Conservation (phyloP, 2,113 vertebrate genomes). For the Austrofundulus limnaeus region DNA sequence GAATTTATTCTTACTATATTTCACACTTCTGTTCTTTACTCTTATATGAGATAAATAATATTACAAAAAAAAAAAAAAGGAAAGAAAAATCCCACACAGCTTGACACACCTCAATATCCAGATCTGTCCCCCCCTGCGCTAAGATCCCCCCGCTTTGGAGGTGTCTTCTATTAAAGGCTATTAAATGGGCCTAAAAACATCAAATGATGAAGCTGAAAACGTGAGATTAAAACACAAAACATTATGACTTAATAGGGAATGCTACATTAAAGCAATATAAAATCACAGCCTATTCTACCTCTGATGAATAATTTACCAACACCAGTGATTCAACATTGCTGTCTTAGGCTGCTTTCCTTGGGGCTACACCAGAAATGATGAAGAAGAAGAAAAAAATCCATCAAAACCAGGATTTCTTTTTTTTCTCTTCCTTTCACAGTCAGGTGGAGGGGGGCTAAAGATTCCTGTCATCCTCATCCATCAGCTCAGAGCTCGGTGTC, state of each 20-base stretch:
- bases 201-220: conserved; percentile 30
- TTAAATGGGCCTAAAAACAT: conserved; percentile 44
- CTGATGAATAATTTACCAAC: conserved; percentile 66
- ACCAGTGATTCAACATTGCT: conserved; percentile 71
- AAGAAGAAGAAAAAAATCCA: conserved; percentile 50
- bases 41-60: conserved; percentile 12
- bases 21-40: conserved; percentile 12
- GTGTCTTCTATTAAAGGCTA: conserved; percentile 32
- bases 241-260: conserved; percentile 21
- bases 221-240: conserved; percentile 23
- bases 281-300: conserved; percentile 54
- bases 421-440: conserved; percentile 45
- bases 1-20: background rate
- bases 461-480: conserved; percentile 51
- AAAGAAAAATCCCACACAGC: background rate
- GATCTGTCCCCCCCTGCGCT: conserved; percentile 10
- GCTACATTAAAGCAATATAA: conserved; percentile 64
- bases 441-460: conserved; percentile 46
- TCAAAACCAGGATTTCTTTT: conserved; percentile 24
- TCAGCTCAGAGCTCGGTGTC: conserved; percentile 40
- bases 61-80: too few relatives aligned
- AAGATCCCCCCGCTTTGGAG: conserved; percentile 20
- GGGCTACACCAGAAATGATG: conserved; percentile 61
- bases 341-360: conserved; percentile 59
- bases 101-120: conserved; percentile 22